phyloP scores from a whole-genome alignment of 2,888 invertebrate genomes.

The Chalcosyrphus nemorum region DNA sequence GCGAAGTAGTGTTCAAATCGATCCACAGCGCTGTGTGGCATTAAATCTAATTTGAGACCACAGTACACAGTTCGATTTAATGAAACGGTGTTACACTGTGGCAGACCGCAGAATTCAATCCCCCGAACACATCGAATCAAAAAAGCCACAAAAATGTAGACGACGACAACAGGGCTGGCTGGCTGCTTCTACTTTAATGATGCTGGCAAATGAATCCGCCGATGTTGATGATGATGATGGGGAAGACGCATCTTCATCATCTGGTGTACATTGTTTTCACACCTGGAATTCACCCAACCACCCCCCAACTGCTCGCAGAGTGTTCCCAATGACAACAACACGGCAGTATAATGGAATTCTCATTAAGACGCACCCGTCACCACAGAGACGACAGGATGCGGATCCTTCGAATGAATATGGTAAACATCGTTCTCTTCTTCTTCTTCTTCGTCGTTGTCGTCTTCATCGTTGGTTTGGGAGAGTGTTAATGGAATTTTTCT shows the following conservation, averaged over 20 bases:
- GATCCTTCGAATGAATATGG: constrained; percentile 8
- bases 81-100: constrained; percentile 46
- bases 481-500: constrained; percentile 52
- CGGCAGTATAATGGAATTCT: constrained; percentile 33
- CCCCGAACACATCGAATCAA: background rate
- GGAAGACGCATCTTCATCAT: constrained; percentile 33
- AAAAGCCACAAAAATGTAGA: constrained; percentile 25
- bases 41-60: constrained; percentile 43
- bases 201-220: background rate
- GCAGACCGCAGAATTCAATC: constrained; percentile 45
- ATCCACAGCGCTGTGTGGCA: constrained; percentile 11
- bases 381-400: constrained; percentile 2
- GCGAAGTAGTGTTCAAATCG: background rate
- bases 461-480: background rate
- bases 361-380: constrained; percentile 23
- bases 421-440: background rate
- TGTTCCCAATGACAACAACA: background rate
- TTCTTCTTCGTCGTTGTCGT: background rate
- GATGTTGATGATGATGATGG: background rate
- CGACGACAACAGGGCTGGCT: background rate
- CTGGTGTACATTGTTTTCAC: constrained; percentile 11
- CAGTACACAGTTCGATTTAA: constrained; percentile 45
- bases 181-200: background rate
- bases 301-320: no score
- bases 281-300: constrained; percentile 3